A percentile compares a stretch with the other conserved stretches of the same genome.
Evolutionary conservation across 2,113 vertebrate genomes (phyloP).

Genomic region (Rutilus rutilus): DNA sequence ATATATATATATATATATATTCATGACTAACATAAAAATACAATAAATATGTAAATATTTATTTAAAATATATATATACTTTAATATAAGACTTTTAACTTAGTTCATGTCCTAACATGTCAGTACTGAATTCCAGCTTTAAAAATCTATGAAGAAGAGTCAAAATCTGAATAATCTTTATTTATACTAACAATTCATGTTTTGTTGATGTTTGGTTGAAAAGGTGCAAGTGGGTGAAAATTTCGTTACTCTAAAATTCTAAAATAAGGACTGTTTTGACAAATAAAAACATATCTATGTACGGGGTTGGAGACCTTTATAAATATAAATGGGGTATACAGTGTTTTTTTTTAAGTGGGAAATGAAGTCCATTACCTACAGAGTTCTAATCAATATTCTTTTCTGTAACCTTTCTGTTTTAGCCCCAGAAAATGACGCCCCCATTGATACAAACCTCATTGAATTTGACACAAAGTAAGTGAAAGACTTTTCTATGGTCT

Average conservation of each 20-base stretch:
- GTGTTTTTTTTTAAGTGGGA: background rate
- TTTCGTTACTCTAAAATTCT: background rate
- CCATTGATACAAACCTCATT: constrained; percentile 93
- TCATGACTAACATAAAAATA: background rate
- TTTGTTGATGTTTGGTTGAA: background rate
- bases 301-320: background rate
- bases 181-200: background rate
- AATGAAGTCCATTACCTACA: background rate
- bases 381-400: background rate
- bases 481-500: background rate
- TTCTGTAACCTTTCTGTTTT: constrained; percentile 54
- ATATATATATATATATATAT: background rate
- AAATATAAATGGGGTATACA: background rate
- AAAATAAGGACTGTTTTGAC: background rate
- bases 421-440: constrained; percentile 88
- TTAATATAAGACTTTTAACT: background rate
- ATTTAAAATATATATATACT: background rate
- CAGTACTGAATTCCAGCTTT: too few relatives aligned
- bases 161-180: background rate
- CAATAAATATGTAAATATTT: background rate
- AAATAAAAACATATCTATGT: background rate
- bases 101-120: too few relatives aligned
- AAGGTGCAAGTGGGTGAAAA: background rate
- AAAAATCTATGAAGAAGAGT: background rate
- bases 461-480: constrained; percentile 97